Evolutionary conservation across 2,888 invertebrate genomes (phyloP), one percentile per base, ranked within the genome.

Genomic region (Physocephala rufipes): DNA sequence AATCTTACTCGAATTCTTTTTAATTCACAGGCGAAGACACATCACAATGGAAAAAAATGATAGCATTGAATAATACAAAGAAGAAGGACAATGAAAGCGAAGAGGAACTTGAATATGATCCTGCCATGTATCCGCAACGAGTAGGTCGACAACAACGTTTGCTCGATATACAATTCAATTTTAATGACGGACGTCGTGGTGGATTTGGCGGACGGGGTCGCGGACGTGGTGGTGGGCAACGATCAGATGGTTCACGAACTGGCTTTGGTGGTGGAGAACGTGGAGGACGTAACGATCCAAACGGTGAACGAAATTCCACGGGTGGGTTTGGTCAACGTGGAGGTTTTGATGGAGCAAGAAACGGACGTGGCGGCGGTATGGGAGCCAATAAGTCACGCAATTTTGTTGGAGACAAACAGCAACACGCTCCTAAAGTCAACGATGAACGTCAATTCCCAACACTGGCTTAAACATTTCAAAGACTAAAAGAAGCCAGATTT

Each of bases 371-470:
- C 16, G 76, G 78, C 12, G 73, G 69, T 24, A 26, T 51, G 19
- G 72, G 72, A 61, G 69, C 58, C 15, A 74, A 71, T 45, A 71
- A 76, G 15, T 82, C 82, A 73, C 82, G 83, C 67, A 76, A 77
- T 70, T 83, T 82, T 75, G 81, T 80, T 71, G 78, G 77, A 51
- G 80, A 79, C 43, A 75, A 78, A 67, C 79, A 79, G 72, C 76
- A 76, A 72, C 79, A 83, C 73, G 93, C 93, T 81, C 97, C 96
- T 64, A 96, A 96, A 87, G 96, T 97, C 78, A 96, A 97, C 86
- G 96, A 97, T 88, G 96, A 95, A 89, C 93, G 94, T 87, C 96
- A 96, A 88, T 97, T 97, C 88, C 97, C 97, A 80, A 95, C 96
- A 86, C 90, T 97, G 86, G 94, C 95, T 87, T 94, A 93, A 88